Conservation (phyloP, 1,140 invertebrate genomes). For the Drosophila rhopaloa region DNA sequence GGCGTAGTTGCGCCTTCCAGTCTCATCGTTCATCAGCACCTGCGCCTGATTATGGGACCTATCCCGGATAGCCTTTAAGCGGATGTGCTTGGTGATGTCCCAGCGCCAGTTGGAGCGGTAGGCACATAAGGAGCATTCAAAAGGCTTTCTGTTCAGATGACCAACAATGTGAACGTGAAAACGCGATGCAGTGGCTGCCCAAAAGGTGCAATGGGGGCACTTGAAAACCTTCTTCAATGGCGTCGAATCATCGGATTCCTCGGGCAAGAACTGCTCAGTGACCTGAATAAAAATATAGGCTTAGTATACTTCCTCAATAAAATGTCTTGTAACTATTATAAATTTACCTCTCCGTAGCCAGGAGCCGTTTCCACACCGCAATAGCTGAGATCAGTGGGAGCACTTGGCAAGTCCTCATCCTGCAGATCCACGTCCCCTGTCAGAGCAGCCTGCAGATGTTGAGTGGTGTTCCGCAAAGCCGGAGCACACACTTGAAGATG, state of each 20-base stretch:
- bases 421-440: constrained; percentile 27
- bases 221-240: constrained; percentile 90
- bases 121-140: constrained; percentile 96
- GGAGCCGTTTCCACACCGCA: constrained; percentile 86
- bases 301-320: not conserved
- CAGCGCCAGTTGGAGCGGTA: constrained; percentile 97
- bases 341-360: constrained; percentile 85
- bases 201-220: constrained; percentile 95
- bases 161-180: constrained; percentile 97
- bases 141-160: constrained; percentile 96
- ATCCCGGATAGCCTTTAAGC: constrained; percentile 93
- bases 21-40: constrained; percentile 95
- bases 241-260: constrained; percentile 77
- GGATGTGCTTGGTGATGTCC: constrained; percentile 98
- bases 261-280: constrained; percentile 69
- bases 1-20: constrained; percentile 94
- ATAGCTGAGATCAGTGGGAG: constrained; percentile 66
- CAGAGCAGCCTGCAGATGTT: constrained; percentile 13
- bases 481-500: constrained; percentile 50
- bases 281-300: constrained; percentile 43
- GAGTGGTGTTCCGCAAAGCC: constrained; percentile 24
- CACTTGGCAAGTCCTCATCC: constrained; percentile 47
- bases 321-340: not conserved
- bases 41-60: constrained; percentile 90
- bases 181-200: constrained; percentile 94